These are phyloP conservation scores for Ceratosolen fusciceps DNA, from an alignment of 1,140 invertebrate genomes.

Conservation along the genomic window DNA sequence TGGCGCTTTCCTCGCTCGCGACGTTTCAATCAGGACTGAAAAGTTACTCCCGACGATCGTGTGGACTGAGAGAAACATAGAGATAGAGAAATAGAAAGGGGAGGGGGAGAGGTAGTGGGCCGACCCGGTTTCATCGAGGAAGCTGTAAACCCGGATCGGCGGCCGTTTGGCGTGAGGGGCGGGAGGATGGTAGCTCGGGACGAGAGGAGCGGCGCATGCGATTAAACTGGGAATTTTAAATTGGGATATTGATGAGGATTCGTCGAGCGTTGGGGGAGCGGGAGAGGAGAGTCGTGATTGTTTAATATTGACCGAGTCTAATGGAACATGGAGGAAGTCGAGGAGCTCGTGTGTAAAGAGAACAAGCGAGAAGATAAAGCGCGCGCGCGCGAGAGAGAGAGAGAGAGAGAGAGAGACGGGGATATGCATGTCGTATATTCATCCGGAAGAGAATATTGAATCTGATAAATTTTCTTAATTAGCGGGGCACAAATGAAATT, in stretches of 20 bases:
- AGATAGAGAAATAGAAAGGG: conserved; percentile 14
- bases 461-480: conserved; percentile 46
- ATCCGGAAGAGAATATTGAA: conserved; percentile 33
- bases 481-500: conserved; percentile 42
- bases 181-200: not conserved
- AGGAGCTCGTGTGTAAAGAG: not conserved
- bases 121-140: no score
- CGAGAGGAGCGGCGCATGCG: not conserved
- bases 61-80: not conserved
- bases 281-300: conserved; percentile 38
- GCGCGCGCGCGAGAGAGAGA: not conserved
- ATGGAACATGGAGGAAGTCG: conserved; percentile 43
- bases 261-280: no score
- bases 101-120: not conserved
- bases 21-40: conserved; percentile 46
- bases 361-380: not conserved
- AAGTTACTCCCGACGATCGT: conserved; percentile 1
- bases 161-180: no score
- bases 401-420: conserved; percentile 8
- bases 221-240: conserved; percentile 49
- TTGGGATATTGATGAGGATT: conserved; percentile 45
- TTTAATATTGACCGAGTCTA: conserved; percentile 51
- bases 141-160: no score
- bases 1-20: conserved; percentile 37
- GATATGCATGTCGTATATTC: conserved; percentile 1